Conservation (phyloP, 2,888 invertebrate species). For the Parapristionchus giblindavisi region DNA sequence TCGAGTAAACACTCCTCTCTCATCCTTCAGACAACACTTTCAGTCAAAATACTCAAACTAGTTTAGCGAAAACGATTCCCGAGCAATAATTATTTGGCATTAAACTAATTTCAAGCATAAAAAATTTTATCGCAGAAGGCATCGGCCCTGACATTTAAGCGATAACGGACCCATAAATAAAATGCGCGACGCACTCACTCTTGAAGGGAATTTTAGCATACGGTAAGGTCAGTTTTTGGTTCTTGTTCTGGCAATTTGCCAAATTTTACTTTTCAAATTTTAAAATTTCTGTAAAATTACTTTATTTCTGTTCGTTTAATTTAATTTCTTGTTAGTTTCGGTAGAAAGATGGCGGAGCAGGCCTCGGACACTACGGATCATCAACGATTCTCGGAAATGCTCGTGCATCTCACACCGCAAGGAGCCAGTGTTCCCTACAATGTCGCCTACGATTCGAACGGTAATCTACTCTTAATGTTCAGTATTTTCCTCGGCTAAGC, state of each 20-base stretch:
- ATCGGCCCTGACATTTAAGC: not conserved
- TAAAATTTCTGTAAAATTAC: not conserved
- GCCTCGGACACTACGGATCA: slow-evolving; percentile 66
- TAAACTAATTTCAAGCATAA: no score
- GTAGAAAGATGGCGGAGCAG: slow-evolving; percentile 58
- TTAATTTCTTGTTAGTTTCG: not conserved
- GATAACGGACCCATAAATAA: slow-evolving; percentile 1
- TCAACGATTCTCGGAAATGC: slow-evolving; percentile 67
- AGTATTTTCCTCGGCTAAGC: no score
- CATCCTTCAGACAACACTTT: no score
- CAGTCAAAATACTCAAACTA: no score
- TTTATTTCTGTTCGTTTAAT: not conserved
- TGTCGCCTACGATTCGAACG: slow-evolving; percentile 55
- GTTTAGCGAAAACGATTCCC: no score
- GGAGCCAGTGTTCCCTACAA: slow-evolving; percentile 64
- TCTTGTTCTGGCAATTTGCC: slow-evolving; percentile 19
- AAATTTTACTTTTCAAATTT: not conserved
- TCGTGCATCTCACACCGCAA: slow-evolving; percentile 61
- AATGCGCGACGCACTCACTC: not conserved
- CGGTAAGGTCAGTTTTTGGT: not conserved
- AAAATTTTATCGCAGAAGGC: no score
- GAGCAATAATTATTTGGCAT: no score
- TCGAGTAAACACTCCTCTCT: no score
- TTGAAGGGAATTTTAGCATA: not conserved
- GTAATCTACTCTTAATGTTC: slow-evolving; percentile 39